Conservation (phyloP, 2,113 vertebrate species). For the Zosterops borbonicus region DNA sequence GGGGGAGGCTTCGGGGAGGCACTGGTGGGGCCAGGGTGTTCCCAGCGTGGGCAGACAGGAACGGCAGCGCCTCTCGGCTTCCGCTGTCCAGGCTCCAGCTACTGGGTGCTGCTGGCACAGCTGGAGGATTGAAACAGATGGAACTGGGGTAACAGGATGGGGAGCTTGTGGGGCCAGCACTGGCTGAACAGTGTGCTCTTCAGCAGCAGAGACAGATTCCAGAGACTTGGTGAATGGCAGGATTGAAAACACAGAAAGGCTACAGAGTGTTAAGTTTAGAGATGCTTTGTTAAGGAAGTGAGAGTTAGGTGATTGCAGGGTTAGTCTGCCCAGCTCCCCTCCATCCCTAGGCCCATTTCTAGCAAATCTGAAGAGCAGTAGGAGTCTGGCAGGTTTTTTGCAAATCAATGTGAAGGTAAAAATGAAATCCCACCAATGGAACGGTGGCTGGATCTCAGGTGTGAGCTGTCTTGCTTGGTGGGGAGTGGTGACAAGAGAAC, state of each 20-base stretch:
- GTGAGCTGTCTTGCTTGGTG: background rate
- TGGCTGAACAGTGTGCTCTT: background rate
- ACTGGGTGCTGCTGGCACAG: conserved; percentile 84
- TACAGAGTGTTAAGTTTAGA: background rate
- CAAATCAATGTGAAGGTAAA: background rate
- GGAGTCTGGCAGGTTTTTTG: background rate
- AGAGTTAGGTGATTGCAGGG: background rate
- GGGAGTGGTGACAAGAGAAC: background rate
- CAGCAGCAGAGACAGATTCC: background rate
- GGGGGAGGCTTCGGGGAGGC: conserved; percentile 86
- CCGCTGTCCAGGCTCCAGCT: conserved; percentile 94
- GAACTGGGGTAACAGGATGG: conserved; percentile 42
- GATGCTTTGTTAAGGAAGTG: background rate
- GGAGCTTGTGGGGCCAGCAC: background rate
- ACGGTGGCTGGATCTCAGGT: background rate
- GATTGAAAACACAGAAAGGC: background rate
- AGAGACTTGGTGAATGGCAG: background rate
- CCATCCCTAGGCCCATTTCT: background rate
- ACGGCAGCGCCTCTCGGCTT: conserved; percentile 86
- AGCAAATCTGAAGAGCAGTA: background rate
- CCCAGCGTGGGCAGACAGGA: conserved; percentile 85
- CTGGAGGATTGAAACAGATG: conserved; percentile 79
- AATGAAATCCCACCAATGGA: background rate
- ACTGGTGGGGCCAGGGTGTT: conserved; percentile 84
- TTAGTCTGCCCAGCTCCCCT: conserved; percentile 21